Evolutionary conservation across 2,888 invertebrate genomes (phyloP).

Genomic region (Heterodera filipjevi): DNA sequence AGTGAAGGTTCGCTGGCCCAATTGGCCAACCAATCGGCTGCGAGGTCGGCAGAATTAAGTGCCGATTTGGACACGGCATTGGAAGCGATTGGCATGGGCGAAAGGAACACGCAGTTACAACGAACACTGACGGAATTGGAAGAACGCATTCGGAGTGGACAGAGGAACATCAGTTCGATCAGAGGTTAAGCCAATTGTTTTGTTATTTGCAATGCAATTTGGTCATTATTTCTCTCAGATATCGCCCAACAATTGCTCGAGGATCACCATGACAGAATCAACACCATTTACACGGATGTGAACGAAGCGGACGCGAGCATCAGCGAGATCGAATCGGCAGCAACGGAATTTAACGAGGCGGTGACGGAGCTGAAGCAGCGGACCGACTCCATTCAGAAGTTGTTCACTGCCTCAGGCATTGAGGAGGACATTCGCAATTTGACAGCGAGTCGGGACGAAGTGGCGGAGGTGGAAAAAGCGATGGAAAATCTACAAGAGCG

Average conservation of each 20-base stretch:
- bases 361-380: slow-evolving; percentile 44
- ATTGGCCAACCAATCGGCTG: slow-evolving; percentile 29
- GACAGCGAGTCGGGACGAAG: slow-evolving; percentile 32
- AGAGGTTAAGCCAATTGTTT: slow-evolving; percentile 20
- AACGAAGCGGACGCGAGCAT: slow-evolving; percentile 37
- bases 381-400: slow-evolving; percentile 38
- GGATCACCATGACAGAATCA: slow-evolving; percentile 57
- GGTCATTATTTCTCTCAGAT: neutral
- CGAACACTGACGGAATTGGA: slow-evolving; percentile 30
- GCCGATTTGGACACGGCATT: slow-evolving; percentile 31
- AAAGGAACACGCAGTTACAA: slow-evolving; percentile 24
- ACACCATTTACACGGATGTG: slow-evolving; percentile 38
- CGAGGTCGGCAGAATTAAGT: slow-evolving; percentile 30
- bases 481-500: slow-evolving; percentile 50
- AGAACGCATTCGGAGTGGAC: slow-evolving; percentile 13
- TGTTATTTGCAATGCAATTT: neutral
- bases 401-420: slow-evolving; percentile 32
- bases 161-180: slow-evolving; percentile 42
- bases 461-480: slow-evolving; percentile 41
- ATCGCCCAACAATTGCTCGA: slow-evolving; percentile 46
- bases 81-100: slow-evolving; percentile 18
- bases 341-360: slow-evolving; percentile 45
- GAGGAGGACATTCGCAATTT: slow-evolving; percentile 43
- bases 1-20: slow-evolving; percentile 36
- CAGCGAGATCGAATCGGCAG: slow-evolving; percentile 29